phyloP scores from a whole-genome alignment of 2,797 vertebrate species.

The Peromyscus melanophrys region DNA sequence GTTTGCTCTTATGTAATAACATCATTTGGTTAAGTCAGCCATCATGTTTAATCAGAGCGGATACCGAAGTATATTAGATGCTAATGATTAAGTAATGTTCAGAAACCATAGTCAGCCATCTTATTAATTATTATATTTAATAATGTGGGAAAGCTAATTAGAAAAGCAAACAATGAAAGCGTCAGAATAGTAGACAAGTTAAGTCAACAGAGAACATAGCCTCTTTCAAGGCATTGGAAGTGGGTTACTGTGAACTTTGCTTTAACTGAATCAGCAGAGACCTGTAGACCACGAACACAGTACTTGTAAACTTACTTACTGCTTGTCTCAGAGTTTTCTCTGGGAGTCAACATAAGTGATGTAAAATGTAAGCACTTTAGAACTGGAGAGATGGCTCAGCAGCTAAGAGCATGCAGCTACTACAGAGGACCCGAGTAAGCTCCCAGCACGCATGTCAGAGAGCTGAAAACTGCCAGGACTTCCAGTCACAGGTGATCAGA shows the following conservation, averaged over 20 bases:
- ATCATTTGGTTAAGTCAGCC: conserved; percentile 67
- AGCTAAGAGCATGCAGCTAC: background rate
- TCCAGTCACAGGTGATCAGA: background rate
- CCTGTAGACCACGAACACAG: conserved; percentile 69
- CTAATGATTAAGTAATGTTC: conserved; percentile 78
- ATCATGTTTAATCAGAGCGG: conserved; percentile 70
- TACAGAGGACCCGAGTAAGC: background rate
- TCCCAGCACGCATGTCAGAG: background rate
- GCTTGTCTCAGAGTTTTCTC: conserved; percentile 73
- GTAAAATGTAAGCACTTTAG: background rate
- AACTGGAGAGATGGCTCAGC: background rate
- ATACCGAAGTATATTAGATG: conserved; percentile 65
- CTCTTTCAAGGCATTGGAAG: conserved; percentile 56
- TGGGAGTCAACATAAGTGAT: conserved; percentile 26
- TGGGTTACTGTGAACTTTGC: conserved; percentile 36
- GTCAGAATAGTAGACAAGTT: conserved; percentile 82
- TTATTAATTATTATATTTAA: conserved; percentile 81
- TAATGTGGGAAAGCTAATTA: conserved; percentile 83
- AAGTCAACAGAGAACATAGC: conserved; percentile 74
- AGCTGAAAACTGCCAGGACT: background rate
- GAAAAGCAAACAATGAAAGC: conserved; percentile 76
- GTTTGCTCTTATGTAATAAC: conserved; percentile 68
- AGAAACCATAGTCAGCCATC: conserved; percentile 73
- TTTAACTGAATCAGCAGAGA: conserved; percentile 76
- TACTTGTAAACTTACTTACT: conserved; percentile 59